Base-by-base conservation (phyloP, 2,797 vertebrate genomes). In the Phataginus tetradactyla region DNA sequence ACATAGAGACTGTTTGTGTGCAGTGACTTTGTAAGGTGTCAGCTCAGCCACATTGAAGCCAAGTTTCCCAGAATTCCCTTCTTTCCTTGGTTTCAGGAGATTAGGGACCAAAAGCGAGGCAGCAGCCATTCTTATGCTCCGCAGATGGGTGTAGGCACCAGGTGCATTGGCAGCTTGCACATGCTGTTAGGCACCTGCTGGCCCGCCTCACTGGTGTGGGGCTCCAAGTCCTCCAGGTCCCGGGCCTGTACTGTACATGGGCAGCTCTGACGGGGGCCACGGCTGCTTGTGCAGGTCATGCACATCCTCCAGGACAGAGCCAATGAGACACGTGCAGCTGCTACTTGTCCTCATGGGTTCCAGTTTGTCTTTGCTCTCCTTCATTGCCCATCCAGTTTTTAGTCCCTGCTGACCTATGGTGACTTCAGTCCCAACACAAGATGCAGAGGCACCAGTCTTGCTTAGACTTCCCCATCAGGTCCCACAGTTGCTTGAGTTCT, bases 271-370 rank as follows among this genome's bases (percentile, higher is more conserved):
- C 45, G 59, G 49, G 75, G 61, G 64, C 29, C 27, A 13, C 29
- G 45, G 45, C 63, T 17, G 59, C 64, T 75, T 32, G 53, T n/a
- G 14, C 12, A 17, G 49, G 39, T 79, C 34, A 25, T n/a, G 21
- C 20, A 34, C 42, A 61, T 29, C 32, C 66, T 92, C 21, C 17
- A 37, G 81, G 51, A 37, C 79, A 37, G 27, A 39, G 37, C 49
- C 0, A 0, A 39, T 4, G 42, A 69, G 37, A 49, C 25, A 25
- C 20, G 25, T 0, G 1, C 4, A 5, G 9, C 15, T 61, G 0
- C 45, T 23, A 7, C 7, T 6, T 37, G 72, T 85, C 45, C 42
- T 68, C 61, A 13, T 0, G 57, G 57, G 8, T 57, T 45, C 63
- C 17, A 21, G 17, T 59, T 37, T 53, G 39, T 57, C 68, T 77